A percentile compares a stretch with the other conserved stretches of the same genome.
Conservation (phyloP, 2,113 vertebrate genomes). For the Mola mola region DNA sequence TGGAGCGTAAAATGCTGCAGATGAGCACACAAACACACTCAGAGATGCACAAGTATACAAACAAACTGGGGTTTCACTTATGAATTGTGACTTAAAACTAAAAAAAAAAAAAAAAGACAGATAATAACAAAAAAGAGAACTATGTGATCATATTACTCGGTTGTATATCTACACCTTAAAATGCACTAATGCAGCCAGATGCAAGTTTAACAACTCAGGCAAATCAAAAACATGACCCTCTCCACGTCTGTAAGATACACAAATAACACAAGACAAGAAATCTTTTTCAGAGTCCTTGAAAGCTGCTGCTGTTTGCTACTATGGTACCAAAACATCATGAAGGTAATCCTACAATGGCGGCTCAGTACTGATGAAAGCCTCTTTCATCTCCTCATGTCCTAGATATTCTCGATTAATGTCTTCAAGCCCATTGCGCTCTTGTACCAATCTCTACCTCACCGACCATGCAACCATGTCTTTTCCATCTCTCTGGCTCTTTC, state of each 20-base stretch:
- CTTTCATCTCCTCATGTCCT: conserved; percentile 6
- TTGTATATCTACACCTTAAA: neutral
- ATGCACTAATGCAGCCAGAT: neutral
- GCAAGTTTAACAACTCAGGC: neutral
- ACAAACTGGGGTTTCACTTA: conserved; percentile 1
- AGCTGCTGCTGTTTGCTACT: conserved; percentile 5
- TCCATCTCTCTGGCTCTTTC: conserved; percentile 55
- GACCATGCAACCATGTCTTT: conserved; percentile 38
- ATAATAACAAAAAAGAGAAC: conserved; percentile 11
- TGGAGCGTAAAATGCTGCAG: conserved; percentile 28
- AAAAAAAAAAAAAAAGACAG: conserved; percentile 22
- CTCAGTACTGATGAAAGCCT: conserved; percentile 24
- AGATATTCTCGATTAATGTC: conserved; percentile 47
- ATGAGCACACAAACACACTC: neutral
- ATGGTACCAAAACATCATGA: neutral
- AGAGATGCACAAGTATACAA: neutral
- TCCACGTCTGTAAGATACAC: neutral
- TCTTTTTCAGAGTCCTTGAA: conserved; percentile 15
- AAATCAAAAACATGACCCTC: neutral
- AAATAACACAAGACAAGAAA: neutral
- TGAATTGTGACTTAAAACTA: conserved; percentile 1
- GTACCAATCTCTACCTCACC: conserved; percentile 56
- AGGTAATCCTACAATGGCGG: neutral
- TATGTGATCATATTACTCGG: neutral
- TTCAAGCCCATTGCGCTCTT: conserved; percentile 26